Evolutionary conservation across 1,140 invertebrate species (phyloP).

Genomic region (Zeugodacus cucurbitae): DNA sequence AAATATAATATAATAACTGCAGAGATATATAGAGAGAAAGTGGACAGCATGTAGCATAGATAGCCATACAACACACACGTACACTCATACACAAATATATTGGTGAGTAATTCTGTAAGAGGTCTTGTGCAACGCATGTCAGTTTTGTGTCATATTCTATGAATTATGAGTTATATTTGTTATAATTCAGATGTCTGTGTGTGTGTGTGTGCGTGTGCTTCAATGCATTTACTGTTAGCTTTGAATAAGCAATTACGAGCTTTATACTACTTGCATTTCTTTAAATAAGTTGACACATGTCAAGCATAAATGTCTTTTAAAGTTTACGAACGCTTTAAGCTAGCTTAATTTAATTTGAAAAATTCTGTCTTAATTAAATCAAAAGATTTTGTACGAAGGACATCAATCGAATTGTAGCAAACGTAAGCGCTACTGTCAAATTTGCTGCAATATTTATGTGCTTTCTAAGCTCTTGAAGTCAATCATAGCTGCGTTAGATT

Average conservation of each 20-base stretch:
- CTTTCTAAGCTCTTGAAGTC: too few relatives aligned
- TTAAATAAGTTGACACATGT: neutral
- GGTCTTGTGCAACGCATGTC: neutral
- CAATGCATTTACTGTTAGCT: neutral
- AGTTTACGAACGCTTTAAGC: neutral
- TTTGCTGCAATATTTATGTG: too few relatives aligned
- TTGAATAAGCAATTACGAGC: neutral
- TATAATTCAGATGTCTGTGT: neutral
- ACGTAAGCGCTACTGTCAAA: too few relatives aligned
- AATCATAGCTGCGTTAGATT: too few relatives aligned
- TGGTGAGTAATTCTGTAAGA: neutral
- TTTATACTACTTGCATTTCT: neutral
- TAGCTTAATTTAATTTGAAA: neutral
- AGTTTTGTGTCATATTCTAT: neutral
- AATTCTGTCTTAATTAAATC: neutral
- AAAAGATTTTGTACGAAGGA: neutral
- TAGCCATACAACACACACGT: neutral
- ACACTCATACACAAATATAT: neutral
- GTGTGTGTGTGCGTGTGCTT: neutral
- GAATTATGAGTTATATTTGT: neutral
- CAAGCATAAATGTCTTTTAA: neutral
- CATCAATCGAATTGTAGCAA: neutral
- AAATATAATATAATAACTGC: neutral
- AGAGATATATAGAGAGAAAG: neutral
- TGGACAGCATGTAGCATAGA: neutral